A percentile compares a stretch with the other conserved stretches of the same genome.
Conservation (phyloP, 2,888 invertebrate genomes). For the Pemphredon lugubris region DNA sequence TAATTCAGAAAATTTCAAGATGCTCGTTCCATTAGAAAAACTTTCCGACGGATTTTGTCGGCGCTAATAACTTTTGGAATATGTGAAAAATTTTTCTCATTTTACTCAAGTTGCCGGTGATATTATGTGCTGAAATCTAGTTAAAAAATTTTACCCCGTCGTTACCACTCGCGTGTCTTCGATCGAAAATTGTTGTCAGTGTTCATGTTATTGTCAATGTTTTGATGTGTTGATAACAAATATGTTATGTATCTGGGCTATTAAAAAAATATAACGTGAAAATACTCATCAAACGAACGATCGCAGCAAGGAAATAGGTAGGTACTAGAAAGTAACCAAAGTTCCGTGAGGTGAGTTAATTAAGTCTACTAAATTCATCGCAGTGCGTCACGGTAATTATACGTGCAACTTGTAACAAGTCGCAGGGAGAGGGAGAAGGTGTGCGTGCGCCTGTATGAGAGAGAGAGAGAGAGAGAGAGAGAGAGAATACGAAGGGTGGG, state of each 20-base stretch:
- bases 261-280: too few species aligned
- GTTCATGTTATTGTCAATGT: too few species aligned
- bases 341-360: background rate
- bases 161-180: too few species aligned
- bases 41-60: background rate
- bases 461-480: background rate
- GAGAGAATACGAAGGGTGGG: background rate
- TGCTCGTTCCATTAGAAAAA: background rate
- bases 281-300: too few species aligned
- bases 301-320: too few species aligned
- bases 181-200: too few species aligned
- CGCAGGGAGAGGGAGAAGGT: background rate
- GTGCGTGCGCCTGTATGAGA: background rate
- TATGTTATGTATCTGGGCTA: too few species aligned
- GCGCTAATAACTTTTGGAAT: background rate
- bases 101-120: background rate
- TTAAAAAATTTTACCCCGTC: background rate
- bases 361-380: background rate
- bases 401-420: background rate
- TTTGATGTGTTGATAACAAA: background rate
- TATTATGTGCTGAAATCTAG: background rate
- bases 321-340: background rate
- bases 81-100: background rate
- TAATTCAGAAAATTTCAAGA: too few species aligned
- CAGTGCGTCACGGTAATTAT: background rate